phyloP scores from a whole-genome alignment of 2,888 invertebrate species.

The Microdon myrmicae region DNA sequence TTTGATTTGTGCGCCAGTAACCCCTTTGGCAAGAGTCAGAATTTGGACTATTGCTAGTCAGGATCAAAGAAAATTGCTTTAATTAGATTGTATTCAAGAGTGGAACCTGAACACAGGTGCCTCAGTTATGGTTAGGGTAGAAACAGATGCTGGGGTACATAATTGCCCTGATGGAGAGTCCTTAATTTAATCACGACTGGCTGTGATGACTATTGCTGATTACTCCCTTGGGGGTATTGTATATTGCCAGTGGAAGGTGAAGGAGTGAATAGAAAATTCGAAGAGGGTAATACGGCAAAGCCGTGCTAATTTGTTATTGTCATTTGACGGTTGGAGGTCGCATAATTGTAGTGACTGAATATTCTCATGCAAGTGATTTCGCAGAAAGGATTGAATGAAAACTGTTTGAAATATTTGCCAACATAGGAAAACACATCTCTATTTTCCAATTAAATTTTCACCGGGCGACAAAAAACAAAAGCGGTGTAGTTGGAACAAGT shows the following conservation, averaged over 20 bases:
- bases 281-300: conserved; percentile 20
- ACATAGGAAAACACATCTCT: too few species aligned
- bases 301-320: conserved; percentile 30
- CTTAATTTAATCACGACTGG: conserved; percentile 47
- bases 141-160: conserved; percentile 2
- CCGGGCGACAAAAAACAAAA: too few species aligned
- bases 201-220: conserved; percentile 40
- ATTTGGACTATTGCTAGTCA: conserved; percentile 42
- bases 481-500: too few species aligned
- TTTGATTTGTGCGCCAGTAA: conserved; percentile 43
- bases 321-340: conserved; percentile 9
- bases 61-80: conserved; percentile 48
- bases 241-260: conserved; percentile 23
- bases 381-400: too few species aligned
- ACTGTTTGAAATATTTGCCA: too few species aligned
- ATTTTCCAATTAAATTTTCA: too few species aligned
- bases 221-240: conserved; percentile 39
- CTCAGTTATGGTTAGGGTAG: neutral
- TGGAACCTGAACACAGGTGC: conserved; percentile 34
- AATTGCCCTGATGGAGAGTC: conserved; percentile 43
- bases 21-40: conserved; percentile 35
- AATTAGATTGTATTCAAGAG: conserved; percentile 50
- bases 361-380: too few species aligned
- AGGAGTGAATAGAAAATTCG: conserved; percentile 6
- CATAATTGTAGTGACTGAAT: too few species aligned